A percentile compares a stretch with the other conserved stretches of the same genome.
phyloP scores from a whole-genome alignment of 2,888 invertebrate genomes.

The Coelogynopora nodosa region DNA sequence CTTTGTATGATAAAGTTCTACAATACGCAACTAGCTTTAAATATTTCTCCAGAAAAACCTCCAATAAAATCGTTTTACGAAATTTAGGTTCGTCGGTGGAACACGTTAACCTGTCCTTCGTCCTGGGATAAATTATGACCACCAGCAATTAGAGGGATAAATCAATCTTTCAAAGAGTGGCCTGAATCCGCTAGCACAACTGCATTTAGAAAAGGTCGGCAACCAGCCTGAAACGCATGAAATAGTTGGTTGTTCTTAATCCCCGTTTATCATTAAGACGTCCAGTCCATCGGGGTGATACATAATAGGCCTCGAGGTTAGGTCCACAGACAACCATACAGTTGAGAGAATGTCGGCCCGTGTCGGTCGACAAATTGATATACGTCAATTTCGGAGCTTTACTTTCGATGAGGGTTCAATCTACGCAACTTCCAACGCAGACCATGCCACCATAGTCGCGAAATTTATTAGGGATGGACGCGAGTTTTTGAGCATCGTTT shows the following conservation, averaged over 20 bases:
- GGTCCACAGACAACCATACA: conserved; percentile 35
- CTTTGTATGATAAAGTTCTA: too few relatives aligned
- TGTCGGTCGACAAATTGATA: conserved; percentile 35
- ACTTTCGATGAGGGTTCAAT: conserved; percentile 16
- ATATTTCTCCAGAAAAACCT: too few relatives aligned
- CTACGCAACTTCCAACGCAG: conserved; percentile 23
- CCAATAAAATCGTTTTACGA: too few relatives aligned
- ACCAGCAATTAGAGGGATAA: too few relatives aligned
- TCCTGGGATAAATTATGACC: too few relatives aligned
- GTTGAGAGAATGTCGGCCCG: conserved; percentile 30
- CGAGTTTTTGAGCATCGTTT: too few relatives aligned
- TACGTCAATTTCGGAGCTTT: conserved; percentile 29
- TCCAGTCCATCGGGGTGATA: neutral
- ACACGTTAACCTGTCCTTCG: too few relatives aligned
- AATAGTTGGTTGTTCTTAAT: neutral
- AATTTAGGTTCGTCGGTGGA: too few relatives aligned
- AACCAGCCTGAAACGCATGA: neutral
- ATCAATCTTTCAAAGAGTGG: too few relatives aligned
- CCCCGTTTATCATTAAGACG: neutral
- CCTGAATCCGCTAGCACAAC: neutral
- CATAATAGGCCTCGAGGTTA: neutral
- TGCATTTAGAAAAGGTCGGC: conserved; percentile 32
- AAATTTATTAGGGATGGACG: neutral
- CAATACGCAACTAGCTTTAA: too few relatives aligned
- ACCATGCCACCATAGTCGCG: neutral